These are phyloP conservation scores for Mola mola DNA, from an alignment of 2,113 vertebrate species.

Conservation along the genomic window DNA sequence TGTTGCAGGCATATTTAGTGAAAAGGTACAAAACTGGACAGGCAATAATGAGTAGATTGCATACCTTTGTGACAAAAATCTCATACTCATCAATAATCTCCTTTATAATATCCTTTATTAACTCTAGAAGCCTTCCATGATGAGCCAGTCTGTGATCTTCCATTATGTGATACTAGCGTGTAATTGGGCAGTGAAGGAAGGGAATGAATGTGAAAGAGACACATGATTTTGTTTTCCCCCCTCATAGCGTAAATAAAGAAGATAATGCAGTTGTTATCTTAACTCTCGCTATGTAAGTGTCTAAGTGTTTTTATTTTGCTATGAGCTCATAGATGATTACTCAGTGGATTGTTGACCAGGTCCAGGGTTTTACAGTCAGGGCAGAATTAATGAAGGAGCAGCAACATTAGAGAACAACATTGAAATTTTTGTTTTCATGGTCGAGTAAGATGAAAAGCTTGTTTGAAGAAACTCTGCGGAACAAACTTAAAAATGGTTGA, in stretches of 20 bases:
- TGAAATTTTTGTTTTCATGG: conserved; percentile 38
- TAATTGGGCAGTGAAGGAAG: too few species aligned
- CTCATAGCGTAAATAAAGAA: not conserved
- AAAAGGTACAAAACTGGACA: conserved; percentile 1
- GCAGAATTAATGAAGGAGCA: conserved; percentile 13
- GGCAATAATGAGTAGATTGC: not conserved
- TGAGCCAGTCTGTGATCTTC: not conserved
- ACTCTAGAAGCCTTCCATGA: not conserved
- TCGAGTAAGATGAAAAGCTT: conserved; percentile 37
- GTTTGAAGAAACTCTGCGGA: conserved; percentile 40
- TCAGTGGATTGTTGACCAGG: not conserved
- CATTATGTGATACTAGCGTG: conserved; percentile 3
- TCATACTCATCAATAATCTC: not conserved
- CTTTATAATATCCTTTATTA: too few species aligned
- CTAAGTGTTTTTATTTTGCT: not conserved
- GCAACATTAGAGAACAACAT: conserved; percentile 19
- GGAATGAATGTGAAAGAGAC: conserved; percentile 12
- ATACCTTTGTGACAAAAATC: conserved; percentile 9
- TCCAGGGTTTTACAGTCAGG: not conserved
- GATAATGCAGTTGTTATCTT: not conserved
- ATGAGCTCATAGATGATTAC: conserved; percentile 1
- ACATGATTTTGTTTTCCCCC: not conserved
- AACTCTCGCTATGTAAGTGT: conserved; percentile 3
- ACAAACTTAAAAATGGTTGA: conserved; percentile 64
- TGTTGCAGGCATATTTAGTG: not conserved